Base-by-base conservation (phyloP, 2,888 invertebrate species). In the Chrysolina haemoptera region DNA sequence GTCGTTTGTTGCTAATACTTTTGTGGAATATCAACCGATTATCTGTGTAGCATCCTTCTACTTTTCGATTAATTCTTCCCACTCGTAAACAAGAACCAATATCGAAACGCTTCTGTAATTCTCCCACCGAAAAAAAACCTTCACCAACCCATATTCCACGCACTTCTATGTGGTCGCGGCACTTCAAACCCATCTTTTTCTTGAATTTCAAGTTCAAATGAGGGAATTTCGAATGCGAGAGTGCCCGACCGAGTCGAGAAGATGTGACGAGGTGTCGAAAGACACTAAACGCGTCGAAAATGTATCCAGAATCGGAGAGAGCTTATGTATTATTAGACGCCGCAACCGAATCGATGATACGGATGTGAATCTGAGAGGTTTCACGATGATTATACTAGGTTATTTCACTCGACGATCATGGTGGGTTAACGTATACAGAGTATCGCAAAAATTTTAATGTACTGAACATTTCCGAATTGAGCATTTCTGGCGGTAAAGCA, bases 231-330 rank as follows among this genome's bases (percentile, higher is more conserved):
- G 50, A 66, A 48, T 66, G 50, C 9, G 66, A 27, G 22, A 65
- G 22, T 20, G 27, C 35, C 50, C 27, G 69, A 63, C 46, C 9
- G 43, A 43, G 18, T 63, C 65, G 22, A 68, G 59, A 55, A 68
- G 41, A 68, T 71, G 79, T 79, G 79, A 80, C 74, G 79, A 80
- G 78, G 80, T 79, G 81, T 53, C 53, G 81, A 81, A 72, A 79
- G 81, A 81, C 75, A 79, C 78, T 79, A 77, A 81, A 81, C 81
- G 79, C 75, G 71, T 71, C 68, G 71, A 71, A 75, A 75, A 72
- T 68, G 63, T 75, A 70, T 70, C 73, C 75, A 72, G 75, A 75
- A 70, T 75, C 67, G 68, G 70, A 75, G 69, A 66, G 62, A 75
- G 50, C 48, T 16, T n/a, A 50, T 66, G 22, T 66, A 48, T 50